Evolutionary conservation across 2,113 vertebrate genomes (phyloP), one percentile per base, ranked within the genome.

Genomic region (Heterotis niloticus): DNA sequence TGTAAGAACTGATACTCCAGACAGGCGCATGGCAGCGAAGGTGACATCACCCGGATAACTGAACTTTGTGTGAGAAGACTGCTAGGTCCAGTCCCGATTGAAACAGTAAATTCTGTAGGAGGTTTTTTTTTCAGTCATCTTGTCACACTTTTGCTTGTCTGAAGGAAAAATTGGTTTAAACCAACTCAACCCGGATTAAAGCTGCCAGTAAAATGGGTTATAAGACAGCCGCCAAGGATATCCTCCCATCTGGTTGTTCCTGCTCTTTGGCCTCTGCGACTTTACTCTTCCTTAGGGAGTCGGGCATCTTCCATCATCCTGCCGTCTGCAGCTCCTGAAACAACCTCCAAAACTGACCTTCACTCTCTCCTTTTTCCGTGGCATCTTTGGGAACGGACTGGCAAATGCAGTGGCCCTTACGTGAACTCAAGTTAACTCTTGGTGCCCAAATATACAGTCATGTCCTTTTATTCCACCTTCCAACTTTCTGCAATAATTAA

Each of bases 1-100:
- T 59, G 29, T 12, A n/a, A 57, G 29, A 75, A 75, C 62, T 26
- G 26, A 75, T 75, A 75, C 10, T 75, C 54, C 13, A 57, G 54
- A 60, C 23, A 24, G 71, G 51, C 54, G 17, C 56, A 5, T 13
- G 18, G 26, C 57, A 34, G 12, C 28, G 26, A 60, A 29, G 17
- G 18, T 44, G 62, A 64, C 0, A 18, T 64, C 24, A 34, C 10
- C 26, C 18, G 62, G 56, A 12, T 23, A 75, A 64, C 57, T 64
- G 28, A 26, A 75, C 26, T 64, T 17, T 5, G 17, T 4, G 26
- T 28, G 26, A 64, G 59, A 20, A 20, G 74, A 10, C 1, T 75
- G 56, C 34, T 9, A 57, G 28, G 29, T 75, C 17, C 13, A 64
- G 34, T 64, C 24, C 26, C 59, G 34, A 3, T 11, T 12, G 56